Conservation (phyloP, 2,113 vertebrate species). For the Plestiodon gilberti region DNA sequence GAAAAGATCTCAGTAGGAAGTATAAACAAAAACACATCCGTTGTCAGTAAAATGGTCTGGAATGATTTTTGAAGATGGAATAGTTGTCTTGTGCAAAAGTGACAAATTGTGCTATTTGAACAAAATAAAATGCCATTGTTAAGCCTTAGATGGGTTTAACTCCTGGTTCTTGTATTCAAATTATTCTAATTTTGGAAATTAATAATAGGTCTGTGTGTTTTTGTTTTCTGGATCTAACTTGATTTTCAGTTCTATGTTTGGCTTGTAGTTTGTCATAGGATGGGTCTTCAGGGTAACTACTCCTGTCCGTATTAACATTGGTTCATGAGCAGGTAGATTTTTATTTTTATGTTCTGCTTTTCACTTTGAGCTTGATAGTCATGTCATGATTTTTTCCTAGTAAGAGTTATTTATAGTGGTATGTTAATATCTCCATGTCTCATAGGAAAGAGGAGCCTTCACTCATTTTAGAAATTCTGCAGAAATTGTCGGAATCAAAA, state of each 20-base stretch:
- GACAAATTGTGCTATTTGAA: neutral
- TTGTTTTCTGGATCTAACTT: neutral
- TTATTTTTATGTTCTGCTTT: neutral
- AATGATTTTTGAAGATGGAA: neutral
- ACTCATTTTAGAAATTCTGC: slow-evolving; percentile 84
- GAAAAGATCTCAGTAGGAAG: neutral
- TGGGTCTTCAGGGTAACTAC: neutral
- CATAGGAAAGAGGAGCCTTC: slow-evolving; percentile 84
- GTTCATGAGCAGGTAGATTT: neutral
- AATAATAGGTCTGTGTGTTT: neutral
- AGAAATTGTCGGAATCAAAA: slow-evolving; percentile 83
- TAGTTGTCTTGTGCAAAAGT: neutral
- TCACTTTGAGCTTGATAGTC: neutral
- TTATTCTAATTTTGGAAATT: neutral
- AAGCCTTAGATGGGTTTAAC: neutral
- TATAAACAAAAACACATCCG: neutral
- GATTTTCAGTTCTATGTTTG: neutral
- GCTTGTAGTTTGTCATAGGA: neutral
- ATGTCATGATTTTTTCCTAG: neutral
- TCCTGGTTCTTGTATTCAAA: neutral
- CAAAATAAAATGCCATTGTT: neutral
- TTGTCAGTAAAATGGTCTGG: neutral
- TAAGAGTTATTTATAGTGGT: slow-evolving; percentile 43
- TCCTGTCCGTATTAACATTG: neutral
- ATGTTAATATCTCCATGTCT: slow-evolving; percentile 47